A percentile compares a stretch with the other conserved stretches of the same genome.
These are phyloP conservation scores for Trypoxylon attenuatum DNA, from an alignment of 2,888 invertebrate genomes.

Conservation along the genomic window DNA sequence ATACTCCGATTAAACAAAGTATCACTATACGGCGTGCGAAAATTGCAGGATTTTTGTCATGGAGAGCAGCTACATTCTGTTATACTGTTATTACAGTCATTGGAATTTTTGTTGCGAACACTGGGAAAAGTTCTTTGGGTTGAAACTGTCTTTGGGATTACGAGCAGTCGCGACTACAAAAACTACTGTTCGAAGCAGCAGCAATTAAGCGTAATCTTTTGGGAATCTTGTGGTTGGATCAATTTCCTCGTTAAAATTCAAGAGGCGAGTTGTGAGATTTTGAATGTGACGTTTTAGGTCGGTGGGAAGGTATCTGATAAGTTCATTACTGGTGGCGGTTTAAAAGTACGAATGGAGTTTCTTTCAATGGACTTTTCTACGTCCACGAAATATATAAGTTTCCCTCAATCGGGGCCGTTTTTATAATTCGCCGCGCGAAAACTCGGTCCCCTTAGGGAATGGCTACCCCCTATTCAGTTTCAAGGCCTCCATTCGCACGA, in stretches of 20 bases:
- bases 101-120: conserved; percentile 3
- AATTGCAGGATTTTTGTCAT: background rate
- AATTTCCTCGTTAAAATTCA: background rate
- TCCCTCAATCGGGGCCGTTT: background rate
- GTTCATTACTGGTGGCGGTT: background rate
- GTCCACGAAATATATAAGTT: background rate
- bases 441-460: background rate
- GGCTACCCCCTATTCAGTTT: background rate
- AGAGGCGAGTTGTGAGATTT: background rate
- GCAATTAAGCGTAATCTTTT: background rate
- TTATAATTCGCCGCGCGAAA: background rate
- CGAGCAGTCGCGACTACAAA: background rate
- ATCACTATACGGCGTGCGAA: too few species aligned
- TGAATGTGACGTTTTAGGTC: background rate
- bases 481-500: background rate
- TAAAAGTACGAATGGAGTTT: background rate
- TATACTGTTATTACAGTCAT: background rate
- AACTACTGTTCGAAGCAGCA: background rate
- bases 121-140: conserved; percentile 7
- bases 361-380: background rate
- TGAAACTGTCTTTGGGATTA: conserved; percentile 6
- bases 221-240: background rate
- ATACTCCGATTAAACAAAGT: too few species aligned
- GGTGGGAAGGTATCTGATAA: background rate
- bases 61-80: conserved; percentile 10